Conservation (phyloP, 2,113 vertebrate genomes). For the Sapajus apella region DNA sequence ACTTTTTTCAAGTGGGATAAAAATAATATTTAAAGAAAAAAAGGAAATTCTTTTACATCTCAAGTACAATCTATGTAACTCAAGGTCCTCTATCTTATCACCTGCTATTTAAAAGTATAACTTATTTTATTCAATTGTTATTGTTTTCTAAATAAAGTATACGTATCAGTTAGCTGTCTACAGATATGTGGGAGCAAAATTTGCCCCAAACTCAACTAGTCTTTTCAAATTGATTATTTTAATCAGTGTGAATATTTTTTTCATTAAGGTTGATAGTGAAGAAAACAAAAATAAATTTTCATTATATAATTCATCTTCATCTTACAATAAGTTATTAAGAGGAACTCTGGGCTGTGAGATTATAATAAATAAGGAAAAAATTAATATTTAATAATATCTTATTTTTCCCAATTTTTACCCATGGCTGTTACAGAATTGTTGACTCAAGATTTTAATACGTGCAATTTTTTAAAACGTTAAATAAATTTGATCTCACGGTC, state of each 20-base stretch:
- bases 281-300: background rate
- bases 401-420: background rate
- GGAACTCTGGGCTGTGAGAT: background rate
- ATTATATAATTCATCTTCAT: background rate
- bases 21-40: background rate
- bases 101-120: background rate
- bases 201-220: background rate
- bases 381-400: background rate
- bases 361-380: slow-evolving; percentile 28
- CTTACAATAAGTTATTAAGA: background rate
- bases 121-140: background rate
- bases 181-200: background rate
- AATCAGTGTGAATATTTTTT: background rate
- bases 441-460: background rate
- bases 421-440: background rate
- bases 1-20: background rate
- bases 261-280: background rate
- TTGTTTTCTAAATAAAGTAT: background rate
- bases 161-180: background rate
- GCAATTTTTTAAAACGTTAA: background rate
- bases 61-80: background rate
- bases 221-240: background rate
- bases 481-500: background rate
- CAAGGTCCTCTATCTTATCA: background rate
- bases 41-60: background rate